Base-by-base conservation (phyloP, 2,888 invertebrate genomes). In the Drosophila lacicola region DNA sequence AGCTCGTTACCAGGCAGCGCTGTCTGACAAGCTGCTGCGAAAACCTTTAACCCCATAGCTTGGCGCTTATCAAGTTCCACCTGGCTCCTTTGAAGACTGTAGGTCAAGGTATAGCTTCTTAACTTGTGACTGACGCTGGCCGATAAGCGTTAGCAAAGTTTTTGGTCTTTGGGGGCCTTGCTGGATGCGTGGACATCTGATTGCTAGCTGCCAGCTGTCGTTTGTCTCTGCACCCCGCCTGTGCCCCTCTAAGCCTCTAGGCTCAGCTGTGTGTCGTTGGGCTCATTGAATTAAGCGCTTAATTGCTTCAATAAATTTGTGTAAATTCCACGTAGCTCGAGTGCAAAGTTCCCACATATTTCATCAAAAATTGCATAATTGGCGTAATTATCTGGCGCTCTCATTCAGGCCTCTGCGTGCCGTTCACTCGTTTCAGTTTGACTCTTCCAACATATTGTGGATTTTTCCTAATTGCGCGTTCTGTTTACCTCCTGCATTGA, bases 281-380 rank as follows among this genome's bases (percentile, higher is more conserved):
- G 47, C 62, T 77, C 71, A 84, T 88, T 78, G 76, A 88, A 88
- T 86, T 86, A 84, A 78, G 70, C 54, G 58, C 83, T 82, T 86
- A 88, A 88, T 86, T 88, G 87, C 80, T 46, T 66, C 80, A 86
- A 86, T 86, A 84, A 86, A 84, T 83, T 85, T 80, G 72, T 74
- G 69, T 75, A 83, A 78, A 79, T 88, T 81, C 65, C 57, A 60
- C 53, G n/a, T 65, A 34, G 45, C 42, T 44, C 57, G 69, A 67
- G 75, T 65, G 70, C 74, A 73, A 71, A 71, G 71, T 85, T 88
- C 88, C 85, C 86, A 88, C 86, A 83, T 77, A 65, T 66, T 74
- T 37, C 25, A 46, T 65, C 29, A 71, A 70, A 72, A 66, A 80
- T 74, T 70, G 53, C 78, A 78, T 87, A 84, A 85, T 85, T 85